A percentile compares a stretch with the other conserved stretches of the same genome.
Evolutionary conservation across 2,797 vertebrate genomes (phyloP).

Genomic region (Kryptopterus vitreolus): DNA sequence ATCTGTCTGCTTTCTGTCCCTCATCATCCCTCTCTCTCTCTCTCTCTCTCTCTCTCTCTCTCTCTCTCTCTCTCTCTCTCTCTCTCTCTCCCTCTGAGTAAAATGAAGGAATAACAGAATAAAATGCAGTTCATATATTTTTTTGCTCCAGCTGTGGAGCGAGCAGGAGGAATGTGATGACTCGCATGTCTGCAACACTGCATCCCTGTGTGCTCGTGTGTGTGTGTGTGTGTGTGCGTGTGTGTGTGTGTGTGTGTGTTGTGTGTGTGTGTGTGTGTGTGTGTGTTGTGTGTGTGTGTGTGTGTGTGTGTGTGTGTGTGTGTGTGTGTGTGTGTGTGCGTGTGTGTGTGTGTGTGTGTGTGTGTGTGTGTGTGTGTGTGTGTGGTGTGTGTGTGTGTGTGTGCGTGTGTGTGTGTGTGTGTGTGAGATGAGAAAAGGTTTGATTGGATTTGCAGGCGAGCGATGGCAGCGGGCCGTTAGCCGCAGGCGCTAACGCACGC

Average conservation of each 20-base stretch:
- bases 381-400: slow-evolving; percentile 24
- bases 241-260: slow-evolving; percentile 11
- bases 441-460: slow-evolving; percentile 69
- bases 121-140: slow-evolving; percentile 15
- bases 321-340: slow-evolving; percentile 14
- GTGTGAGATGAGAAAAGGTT: slow-evolving; percentile 45
- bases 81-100: background rate
- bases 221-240: slow-evolving; percentile 22
- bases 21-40: no score
- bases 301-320: slow-evolving; percentile 3
- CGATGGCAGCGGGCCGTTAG: slow-evolving; percentile 60
- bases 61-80: background rate
- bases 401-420: slow-evolving; percentile 8
- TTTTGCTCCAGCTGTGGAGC: slow-evolving; percentile 28
- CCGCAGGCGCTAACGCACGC: slow-evolving; percentile 64
- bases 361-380: no score
- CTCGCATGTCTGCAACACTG: slow-evolving; percentile 13
- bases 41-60: background rate
- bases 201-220: slow-evolving; percentile 4
- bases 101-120: background rate
- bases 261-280: no score
- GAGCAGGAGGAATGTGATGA: slow-evolving; percentile 28
- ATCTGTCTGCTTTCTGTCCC: no score
- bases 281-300: slow-evolving; percentile 25
- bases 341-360: slow-evolving; percentile 15